These are phyloP conservation scores for Callospermophilus lateralis DNA, from an alignment of 2,113 vertebrate genomes.

Conservation along the genomic window DNA sequence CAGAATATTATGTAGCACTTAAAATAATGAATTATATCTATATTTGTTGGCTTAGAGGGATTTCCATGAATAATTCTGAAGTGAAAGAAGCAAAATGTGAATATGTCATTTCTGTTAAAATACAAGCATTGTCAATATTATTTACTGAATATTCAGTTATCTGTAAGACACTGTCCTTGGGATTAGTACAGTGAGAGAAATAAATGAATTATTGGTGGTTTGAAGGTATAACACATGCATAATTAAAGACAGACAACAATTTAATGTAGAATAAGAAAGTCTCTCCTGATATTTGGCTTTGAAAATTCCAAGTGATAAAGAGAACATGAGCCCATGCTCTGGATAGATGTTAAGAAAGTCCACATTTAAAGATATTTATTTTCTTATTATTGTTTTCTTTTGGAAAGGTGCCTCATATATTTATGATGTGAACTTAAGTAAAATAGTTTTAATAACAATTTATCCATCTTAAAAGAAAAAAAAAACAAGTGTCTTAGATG, in stretches of 20 bases:
- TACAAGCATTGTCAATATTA: not conserved
- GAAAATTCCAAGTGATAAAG: constrained; percentile 34
- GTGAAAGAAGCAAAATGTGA: not conserved
- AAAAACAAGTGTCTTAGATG: not conserved
- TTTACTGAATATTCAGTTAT: not conserved
- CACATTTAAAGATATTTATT: not conserved
- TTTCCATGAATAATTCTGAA: not conserved
- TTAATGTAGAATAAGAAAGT: not conserved
- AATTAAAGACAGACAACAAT: not conserved
- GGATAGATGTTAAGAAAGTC: not conserved
- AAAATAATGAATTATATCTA: constrained; percentile 20
- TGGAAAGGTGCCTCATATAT: not conserved
- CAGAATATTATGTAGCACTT: not conserved
- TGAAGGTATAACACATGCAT: not conserved
- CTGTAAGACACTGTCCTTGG: not conserved
- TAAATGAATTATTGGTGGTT: not conserved
- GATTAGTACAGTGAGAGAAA: not conserved
- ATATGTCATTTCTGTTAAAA: constrained; percentile 21
- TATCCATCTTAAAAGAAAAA: no score
- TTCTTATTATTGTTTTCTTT: not conserved
- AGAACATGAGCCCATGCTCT: not conserved
- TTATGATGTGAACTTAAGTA: constrained; percentile 4
- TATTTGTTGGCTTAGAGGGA: not conserved
- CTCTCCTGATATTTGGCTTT: not conserved
- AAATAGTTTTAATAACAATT: constrained; percentile 13